These are phyloP conservation scores for Trematomus loennbergii DNA, from an alignment of 2,113 vertebrate species.

Conservation along the genomic window DNA sequence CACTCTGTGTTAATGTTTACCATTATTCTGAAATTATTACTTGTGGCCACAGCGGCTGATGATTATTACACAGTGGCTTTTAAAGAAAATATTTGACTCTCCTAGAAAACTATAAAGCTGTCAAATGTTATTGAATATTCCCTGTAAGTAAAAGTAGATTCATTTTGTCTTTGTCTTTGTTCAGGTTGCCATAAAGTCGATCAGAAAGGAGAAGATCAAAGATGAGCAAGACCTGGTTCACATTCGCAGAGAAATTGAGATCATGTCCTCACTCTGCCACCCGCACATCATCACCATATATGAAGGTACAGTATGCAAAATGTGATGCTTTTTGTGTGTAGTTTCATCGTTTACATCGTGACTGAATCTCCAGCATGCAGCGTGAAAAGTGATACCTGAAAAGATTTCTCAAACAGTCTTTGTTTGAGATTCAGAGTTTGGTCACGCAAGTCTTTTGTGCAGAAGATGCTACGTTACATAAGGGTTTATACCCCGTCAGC, in stretches of 20 bases:
- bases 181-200: conserved; percentile 97
- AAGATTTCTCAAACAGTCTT: conserved; percentile 27
- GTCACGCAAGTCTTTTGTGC: conserved; percentile 77
- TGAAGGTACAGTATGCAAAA: conserved; percentile 86
- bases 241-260: conserved; percentile 97
- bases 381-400: conserved; percentile 47
- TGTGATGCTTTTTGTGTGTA: background rate
- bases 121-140: too few relatives aligned
- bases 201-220: conserved; percentile 95
- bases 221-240: conserved; percentile 95
- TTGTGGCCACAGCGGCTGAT: too few relatives aligned
- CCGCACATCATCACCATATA: conserved; percentile 96
- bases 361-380: background rate
- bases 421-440: conserved; percentile 45
- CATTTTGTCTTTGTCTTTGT: background rate
- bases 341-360: background rate
- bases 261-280: conserved; percentile 97
- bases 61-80: too few relatives aligned
- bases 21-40: too few relatives aligned
- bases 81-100: too few relatives aligned
- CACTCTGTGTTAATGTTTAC: too few relatives aligned
- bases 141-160: background rate
- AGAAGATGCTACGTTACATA: conserved; percentile 60
- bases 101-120: too few relatives aligned
- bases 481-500: conserved; percentile 10